phyloP scores from a whole-genome alignment of 2,888 invertebrate species.

The Hirtodrosophila cameraria region DNA sequence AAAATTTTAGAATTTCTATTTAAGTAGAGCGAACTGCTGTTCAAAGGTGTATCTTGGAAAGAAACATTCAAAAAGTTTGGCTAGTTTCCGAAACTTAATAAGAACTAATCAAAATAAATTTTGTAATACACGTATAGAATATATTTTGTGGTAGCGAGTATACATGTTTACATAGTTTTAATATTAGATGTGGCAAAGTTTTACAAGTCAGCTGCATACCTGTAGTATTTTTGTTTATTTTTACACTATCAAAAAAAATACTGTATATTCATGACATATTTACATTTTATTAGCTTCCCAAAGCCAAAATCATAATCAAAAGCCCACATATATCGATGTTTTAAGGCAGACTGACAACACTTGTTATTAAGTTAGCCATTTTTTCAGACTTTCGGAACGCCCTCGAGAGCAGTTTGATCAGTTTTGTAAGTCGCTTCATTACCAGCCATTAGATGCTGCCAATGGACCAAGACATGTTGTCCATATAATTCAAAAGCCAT shows the following conservation, averaged over 20 bases:
- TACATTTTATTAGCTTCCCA: slow-evolving; percentile 13
- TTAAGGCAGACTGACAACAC: slow-evolving; percentile 12
- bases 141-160: too few relatives aligned
- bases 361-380: slow-evolving; percentile 15
- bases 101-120: too few relatives aligned
- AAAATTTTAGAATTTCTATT: too few relatives aligned
- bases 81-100: too few relatives aligned
- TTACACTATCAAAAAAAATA: background rate
- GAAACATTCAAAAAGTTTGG: too few relatives aligned
- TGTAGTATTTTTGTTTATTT: background rate
- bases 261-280: background rate
- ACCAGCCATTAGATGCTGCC: slow-evolving; percentile 56
- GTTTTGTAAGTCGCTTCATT: slow-evolving; percentile 65
- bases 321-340: slow-evolving; percentile 15
- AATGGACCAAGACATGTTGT: slow-evolving; percentile 40
- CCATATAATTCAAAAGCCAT: slow-evolving; percentile 16
- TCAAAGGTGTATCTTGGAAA: too few relatives aligned
- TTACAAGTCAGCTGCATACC: too few relatives aligned
- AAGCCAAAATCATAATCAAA: slow-evolving; percentile 1
- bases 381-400: slow-evolving; percentile 16
- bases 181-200: too few relatives aligned
- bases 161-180: too few relatives aligned
- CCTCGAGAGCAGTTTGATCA: slow-evolving; percentile 25
- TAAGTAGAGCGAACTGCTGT: too few relatives aligned
- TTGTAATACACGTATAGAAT: too few relatives aligned